phyloP scores from a whole-genome alignment of 2,888 invertebrate species.

The Xestoiulus laeticollis region DNA sequence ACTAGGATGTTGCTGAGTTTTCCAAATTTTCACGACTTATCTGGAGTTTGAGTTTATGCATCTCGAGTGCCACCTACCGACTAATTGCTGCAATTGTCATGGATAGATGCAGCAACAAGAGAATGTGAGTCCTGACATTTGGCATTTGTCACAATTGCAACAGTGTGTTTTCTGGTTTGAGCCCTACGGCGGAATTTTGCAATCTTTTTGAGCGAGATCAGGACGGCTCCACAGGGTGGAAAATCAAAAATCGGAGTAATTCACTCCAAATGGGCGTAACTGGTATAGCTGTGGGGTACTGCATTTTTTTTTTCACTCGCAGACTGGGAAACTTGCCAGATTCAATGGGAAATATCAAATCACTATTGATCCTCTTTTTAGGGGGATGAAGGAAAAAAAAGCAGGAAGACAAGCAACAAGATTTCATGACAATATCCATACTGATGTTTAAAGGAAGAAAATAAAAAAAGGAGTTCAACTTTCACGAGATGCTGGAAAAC shows the following conservation, averaged over 20 bases:
- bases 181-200: conserved; percentile 28
- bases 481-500: background rate
- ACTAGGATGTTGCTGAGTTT: too few species aligned
- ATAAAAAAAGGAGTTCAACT: background rate
- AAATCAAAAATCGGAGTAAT: conserved; percentile 44
- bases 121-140: background rate
- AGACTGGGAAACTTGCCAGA: background rate
- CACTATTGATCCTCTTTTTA: conserved; percentile 11
- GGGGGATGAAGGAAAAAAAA: background rate
- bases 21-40: too few species aligned
- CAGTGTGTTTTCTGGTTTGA: background rate
- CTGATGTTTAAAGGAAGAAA: background rate
- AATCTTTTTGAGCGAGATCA: conserved; percentile 35
- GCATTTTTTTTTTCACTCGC: conserved; percentile 19
- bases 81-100: background rate
- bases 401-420: background rate
- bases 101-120: background rate
- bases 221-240: conserved; percentile 35
- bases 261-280: conserved; percentile 42
- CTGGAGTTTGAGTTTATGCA: background rate
- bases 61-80: background rate
- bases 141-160: background rate
- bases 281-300: conserved; percentile 7
- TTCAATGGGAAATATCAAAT: conserved; percentile 39
- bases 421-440: background rate